phyloP scores from a whole-genome alignment of 2,797 vertebrate genomes.

The Thamnophis elegans region DNA sequence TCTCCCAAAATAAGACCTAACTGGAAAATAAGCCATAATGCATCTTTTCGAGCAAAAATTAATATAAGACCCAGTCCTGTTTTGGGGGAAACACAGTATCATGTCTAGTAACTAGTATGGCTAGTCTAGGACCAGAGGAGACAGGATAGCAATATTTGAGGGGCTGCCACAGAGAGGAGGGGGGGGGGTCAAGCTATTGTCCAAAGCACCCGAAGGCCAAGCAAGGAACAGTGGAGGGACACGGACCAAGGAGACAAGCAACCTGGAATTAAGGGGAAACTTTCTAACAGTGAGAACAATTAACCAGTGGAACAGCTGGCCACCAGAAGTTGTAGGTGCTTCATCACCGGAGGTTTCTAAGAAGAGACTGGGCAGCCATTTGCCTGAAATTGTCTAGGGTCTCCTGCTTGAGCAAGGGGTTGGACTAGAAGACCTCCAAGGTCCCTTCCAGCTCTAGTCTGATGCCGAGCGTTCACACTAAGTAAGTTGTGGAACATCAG shows the following conservation, averaged over 20 bases:
- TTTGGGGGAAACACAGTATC: too few relatives aligned
- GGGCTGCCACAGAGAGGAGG: background rate
- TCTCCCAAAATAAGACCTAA: too few relatives aligned
- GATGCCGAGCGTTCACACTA: background rate
- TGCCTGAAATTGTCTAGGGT: background rate
- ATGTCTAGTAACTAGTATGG: too few relatives aligned
- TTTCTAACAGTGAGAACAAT: background rate
- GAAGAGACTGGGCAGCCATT: background rate
- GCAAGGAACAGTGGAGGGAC: background rate
- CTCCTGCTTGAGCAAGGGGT: background rate
- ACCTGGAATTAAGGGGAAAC: background rate
- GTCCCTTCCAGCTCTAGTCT: background rate
- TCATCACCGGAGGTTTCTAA: background rate
- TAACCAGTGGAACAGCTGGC: background rate
- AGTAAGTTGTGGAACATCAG: background rate
- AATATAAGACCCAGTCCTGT: too few relatives aligned
- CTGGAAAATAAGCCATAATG: too few relatives aligned
- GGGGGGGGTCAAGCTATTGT: background rate
- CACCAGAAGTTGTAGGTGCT: background rate
- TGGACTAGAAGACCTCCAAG: background rate
- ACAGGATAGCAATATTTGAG: background rate
- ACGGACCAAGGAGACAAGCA: background rate
- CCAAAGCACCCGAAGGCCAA: background rate
- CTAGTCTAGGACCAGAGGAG: background rate
- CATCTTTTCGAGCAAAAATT: too few relatives aligned